Evolutionary conservation across 2,797 vertebrate genomes (phyloP), one percentile per base, ranked within the genome.

Genomic region (Anisognathus igniventris): DNA sequence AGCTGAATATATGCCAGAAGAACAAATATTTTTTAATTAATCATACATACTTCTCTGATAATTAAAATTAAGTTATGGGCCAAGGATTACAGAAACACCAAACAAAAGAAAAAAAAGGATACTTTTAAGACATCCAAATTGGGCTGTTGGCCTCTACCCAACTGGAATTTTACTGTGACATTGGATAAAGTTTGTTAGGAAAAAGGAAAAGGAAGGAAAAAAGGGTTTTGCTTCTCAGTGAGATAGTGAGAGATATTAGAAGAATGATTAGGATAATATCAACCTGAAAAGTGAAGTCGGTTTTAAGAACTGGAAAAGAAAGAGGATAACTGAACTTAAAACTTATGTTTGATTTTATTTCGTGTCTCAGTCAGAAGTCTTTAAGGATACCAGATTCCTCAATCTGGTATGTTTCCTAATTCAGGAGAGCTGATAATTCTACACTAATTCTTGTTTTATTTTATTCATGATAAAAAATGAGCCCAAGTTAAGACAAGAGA

Each of bases 201-300:
- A 56, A 56, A 77, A 44, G 27, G 40, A 68, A 42, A 67, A 28
- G 8, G 3, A 51, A 70, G 8, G 19, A 61, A 60, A 50, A 5
- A 62, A 4, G 9, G 8, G 1, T 35, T 50, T 61, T 30, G 0
- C 6, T 45, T 61, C 17, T 53, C 14, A 2, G 6, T 60, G 24
- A 72, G 30, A 75, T 73, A 74, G 86, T 7, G 7, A 16, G n/a
- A 85, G 30, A 50, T 8, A 24, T 0, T 54, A 17, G 27, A 45
- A 78, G 25, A 71, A 42, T n/a, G 5, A 3, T 62, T 65, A 50
- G 3, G 4, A 15, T 71, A 50, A 80, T 45, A 68, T 3, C 64
- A 84, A 71, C 20, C 19, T 28, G 4, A 23, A 56, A 66, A 39
- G 5, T 37, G 13, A 70, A 76, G 10, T 48, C 6, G 4, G 4